These are phyloP conservation scores for Meandrusa payeni DNA, from an alignment of 2,888 invertebrate genomes.

Conservation along the genomic window DNA sequence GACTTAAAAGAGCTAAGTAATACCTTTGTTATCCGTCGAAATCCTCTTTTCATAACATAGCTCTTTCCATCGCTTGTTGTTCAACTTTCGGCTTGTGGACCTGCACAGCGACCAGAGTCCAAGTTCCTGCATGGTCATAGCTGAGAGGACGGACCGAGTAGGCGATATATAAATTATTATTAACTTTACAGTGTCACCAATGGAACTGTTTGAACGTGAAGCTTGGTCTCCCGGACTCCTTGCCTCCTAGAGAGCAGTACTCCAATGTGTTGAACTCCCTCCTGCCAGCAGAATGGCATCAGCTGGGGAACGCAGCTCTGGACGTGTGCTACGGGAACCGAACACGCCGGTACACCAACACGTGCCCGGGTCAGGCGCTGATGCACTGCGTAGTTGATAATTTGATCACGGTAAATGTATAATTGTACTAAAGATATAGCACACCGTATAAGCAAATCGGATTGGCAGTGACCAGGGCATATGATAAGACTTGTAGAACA, in stretches of 20 bases:
- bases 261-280: slow-evolving; percentile 34
- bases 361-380: slow-evolving; percentile 63
- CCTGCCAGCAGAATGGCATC: slow-evolving; percentile 52
- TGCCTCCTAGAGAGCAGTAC: slow-evolving; percentile 43
- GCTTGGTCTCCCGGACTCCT: slow-evolving; percentile 43
- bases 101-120: too few relatives aligned
- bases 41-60: too few relatives aligned
- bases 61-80: too few relatives aligned
- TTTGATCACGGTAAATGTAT: slow-evolving; percentile 49
- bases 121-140: too few relatives aligned
- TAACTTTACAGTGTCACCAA: slow-evolving; percentile 55
- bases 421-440: background rate
- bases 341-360: slow-evolving; percentile 47
- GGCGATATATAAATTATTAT: too few relatives aligned
- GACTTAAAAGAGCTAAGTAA: too few relatives aligned
- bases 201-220: slow-evolving; percentile 60
- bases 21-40: too few relatives aligned
- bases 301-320: slow-evolving; percentile 37
- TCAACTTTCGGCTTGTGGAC: too few relatives aligned
- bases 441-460: too few relatives aligned
- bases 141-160: too few relatives aligned
- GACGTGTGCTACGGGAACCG: slow-evolving; percentile 48
- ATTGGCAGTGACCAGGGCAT: too few relatives aligned
- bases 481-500: too few relatives aligned
- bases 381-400: slow-evolving; percentile 65